Percentiles rank a stretch among this genome's conserved stretches.
Evolutionary conservation across 2,888 invertebrate genomes (phyloP).

Genomic region (Mylabris sibirica): DNA sequence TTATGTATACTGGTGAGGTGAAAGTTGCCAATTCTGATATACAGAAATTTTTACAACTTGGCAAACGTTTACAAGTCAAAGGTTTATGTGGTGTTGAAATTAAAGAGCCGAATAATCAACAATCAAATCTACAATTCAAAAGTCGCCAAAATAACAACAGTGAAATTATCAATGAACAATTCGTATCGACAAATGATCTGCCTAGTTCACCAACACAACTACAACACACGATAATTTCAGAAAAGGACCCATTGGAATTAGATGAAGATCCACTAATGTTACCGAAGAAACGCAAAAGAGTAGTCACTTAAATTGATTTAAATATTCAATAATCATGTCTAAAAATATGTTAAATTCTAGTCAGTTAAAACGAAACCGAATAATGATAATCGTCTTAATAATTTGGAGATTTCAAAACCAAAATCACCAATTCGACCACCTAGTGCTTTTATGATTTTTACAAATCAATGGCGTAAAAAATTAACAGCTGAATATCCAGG

Average conservation of each 20-base stretch:
- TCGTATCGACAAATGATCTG: not conserved
- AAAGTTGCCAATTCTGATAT: conserved; percentile 61
- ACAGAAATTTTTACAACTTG: conserved; percentile 59
- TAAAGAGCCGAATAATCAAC: conserved; percentile 44
- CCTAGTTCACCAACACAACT: not conserved
- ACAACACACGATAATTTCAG: not conserved
- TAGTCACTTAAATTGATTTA: not conserved
- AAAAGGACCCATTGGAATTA: not conserved
- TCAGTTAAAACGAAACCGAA: not conserved
- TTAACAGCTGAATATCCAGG: conserved; percentile 60
- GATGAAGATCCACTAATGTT: not conserved
- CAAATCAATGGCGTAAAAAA: conserved; percentile 63
- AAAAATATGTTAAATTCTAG: not conserved
- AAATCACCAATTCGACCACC: conserved; percentile 58
- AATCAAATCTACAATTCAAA: not conserved
- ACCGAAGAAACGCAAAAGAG: not conserved
- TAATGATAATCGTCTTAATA: not conserved
- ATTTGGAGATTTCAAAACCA: not conserved
- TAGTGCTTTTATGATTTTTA: conserved; percentile 66
- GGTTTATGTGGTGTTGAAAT: conserved; percentile 59
- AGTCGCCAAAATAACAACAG: not conserved
- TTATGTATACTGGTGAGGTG: conserved; percentile 65
- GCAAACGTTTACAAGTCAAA: conserved; percentile 62
- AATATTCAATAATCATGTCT: not conserved
- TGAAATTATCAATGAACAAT: not conserved